Evolutionary conservation across 2,113 vertebrate genomes (phyloP), one percentile per base, ranked within the genome.

Genomic region (Chamaetylas fuelleborni): DNA sequence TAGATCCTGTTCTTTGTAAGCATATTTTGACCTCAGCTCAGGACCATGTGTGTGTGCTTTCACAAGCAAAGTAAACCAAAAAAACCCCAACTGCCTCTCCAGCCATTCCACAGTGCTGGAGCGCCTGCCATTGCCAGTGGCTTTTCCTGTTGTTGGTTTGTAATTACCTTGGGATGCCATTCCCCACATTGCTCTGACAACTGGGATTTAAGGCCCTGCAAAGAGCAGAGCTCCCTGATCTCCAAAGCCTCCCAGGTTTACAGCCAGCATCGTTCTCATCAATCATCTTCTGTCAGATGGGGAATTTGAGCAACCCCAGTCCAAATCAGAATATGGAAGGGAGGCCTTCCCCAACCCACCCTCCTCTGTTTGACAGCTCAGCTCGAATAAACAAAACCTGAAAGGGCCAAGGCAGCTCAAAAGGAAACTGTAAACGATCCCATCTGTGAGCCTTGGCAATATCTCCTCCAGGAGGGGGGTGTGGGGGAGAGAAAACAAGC

Each of bases 401-500:
- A 97, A 98, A 96, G 93, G 87, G 56, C 85, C 86, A 92, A 86
- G 69, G 89, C 96, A 89, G 91, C 97, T 98, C 91, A 95, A 97
- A 98, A 96, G 91, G 88, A 96, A 93, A 93, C 94, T 91, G 84
- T 96, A 97, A 97, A 95, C 43, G 96, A 95, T 97, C 93, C 97
- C 96, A 95, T 97, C 96, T 97, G 97, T 95, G 97, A 82, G 83
- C 94, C 93, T 97, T 96, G 94, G 92, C 82, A 89, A 36, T 88
- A 88, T 90, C 83, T 97, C 81, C 86, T 95, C 91, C 83, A 86
- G 95, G 65, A 94, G 93, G 60, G 81, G 47, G 48, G 51, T 0
- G 1, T 70, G 56, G 79, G 73, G 94, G 84, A 69, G 86, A 96
- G 91, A 94, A 95, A 93, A 96, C 81, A 93, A 93, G 34, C 69